Conservation (phyloP, 2,888 invertebrate genomes). For the Troides aeacus region DNA sequence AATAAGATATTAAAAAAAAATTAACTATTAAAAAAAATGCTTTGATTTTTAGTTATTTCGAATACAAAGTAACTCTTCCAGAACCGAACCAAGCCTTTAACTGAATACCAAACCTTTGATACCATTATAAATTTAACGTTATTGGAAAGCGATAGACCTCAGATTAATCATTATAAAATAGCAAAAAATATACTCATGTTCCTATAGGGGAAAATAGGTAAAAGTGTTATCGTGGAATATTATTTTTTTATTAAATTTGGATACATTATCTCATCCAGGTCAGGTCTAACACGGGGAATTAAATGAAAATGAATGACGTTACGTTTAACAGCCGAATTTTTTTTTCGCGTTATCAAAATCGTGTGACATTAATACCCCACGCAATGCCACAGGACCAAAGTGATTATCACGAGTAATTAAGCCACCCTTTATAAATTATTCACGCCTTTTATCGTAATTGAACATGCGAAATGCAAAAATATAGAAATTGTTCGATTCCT, state of each 20-base stretch:
- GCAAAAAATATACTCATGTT: too few relatives aligned
- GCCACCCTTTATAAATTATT: constrained; percentile 52
- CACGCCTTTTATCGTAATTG: constrained; percentile 41
- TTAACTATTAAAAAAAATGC: too few relatives aligned
- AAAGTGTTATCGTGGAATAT: too few relatives aligned
- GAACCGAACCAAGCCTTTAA: too few relatives aligned
- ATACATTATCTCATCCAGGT: not conserved
- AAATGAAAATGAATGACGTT: constrained; percentile 20
- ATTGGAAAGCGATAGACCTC: too few relatives aligned
- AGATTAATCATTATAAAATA: too few relatives aligned
- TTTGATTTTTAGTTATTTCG: too few relatives aligned
- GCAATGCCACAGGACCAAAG: constrained; percentile 58
- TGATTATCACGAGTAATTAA: constrained; percentile 64
- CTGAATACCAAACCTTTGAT: too few relatives aligned
- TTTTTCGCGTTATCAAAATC: constrained; percentile 51
- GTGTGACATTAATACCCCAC: constrained; percentile 64
- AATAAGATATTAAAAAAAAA: too few relatives aligned
- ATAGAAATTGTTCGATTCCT: constrained; percentile 2
- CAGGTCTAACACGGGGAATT: constrained; percentile 43
- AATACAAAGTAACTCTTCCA: too few relatives aligned
- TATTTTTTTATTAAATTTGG: not conserved
- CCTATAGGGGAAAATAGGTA: too few relatives aligned
- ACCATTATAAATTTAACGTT: too few relatives aligned
- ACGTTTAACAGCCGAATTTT: constrained; percentile 33
- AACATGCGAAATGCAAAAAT: constrained; percentile 32